A percentile compares a stretch with the other conserved stretches of the same genome.
Evolutionary conservation across 2,888 invertebrate species (phyloP).

Genomic region (Serripes groenlandicus): DNA sequence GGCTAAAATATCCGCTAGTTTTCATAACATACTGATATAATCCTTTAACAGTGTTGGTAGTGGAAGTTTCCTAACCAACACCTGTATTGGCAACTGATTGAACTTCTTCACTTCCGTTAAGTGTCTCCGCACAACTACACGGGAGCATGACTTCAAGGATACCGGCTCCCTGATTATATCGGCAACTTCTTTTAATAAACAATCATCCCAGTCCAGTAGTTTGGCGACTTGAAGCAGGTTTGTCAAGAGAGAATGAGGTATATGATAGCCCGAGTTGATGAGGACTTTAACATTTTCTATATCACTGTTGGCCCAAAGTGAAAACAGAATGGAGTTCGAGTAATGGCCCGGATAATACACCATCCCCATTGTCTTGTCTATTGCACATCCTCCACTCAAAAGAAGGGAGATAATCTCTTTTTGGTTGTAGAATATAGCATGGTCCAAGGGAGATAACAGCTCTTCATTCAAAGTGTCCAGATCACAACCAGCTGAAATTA

Average conservation of each 20-base stretch:
- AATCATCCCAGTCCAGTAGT: conserved; percentile 58
- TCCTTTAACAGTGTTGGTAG: conserved; percentile 55
- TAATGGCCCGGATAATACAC: conserved; percentile 66
- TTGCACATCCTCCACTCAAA: conserved; percentile 66
- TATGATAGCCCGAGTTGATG: conserved; percentile 61
- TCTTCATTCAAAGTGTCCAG: conserved; percentile 67
- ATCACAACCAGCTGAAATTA: conserved; percentile 69
- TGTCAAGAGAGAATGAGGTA: conserved; percentile 54
- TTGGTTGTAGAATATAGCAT: conserved; percentile 63
- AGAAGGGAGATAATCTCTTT: conserved; percentile 60
- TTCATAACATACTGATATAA: conserved; percentile 39
- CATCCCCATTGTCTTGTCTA: conserved; percentile 64
- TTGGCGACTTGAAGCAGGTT: conserved; percentile 47
- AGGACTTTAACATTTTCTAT: conserved; percentile 63
- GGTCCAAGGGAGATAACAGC: conserved; percentile 64
- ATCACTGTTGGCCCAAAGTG: conserved; percentile 65
- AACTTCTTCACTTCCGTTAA: conserved; percentile 46
- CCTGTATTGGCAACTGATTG: conserved; percentile 42
- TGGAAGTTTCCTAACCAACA: conserved; percentile 42
- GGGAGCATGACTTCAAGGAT: conserved; percentile 48
- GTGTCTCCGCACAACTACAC: conserved; percentile 52
- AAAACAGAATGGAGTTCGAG: conserved; percentile 65
- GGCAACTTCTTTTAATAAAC: conserved; percentile 40
- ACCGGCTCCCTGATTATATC: conserved; percentile 52
- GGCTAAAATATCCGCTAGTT: no score